These are phyloP conservation scores for Danio albolineatus DNA, from an alignment of 2,797 vertebrate species.

Conservation along the genomic window DNA sequence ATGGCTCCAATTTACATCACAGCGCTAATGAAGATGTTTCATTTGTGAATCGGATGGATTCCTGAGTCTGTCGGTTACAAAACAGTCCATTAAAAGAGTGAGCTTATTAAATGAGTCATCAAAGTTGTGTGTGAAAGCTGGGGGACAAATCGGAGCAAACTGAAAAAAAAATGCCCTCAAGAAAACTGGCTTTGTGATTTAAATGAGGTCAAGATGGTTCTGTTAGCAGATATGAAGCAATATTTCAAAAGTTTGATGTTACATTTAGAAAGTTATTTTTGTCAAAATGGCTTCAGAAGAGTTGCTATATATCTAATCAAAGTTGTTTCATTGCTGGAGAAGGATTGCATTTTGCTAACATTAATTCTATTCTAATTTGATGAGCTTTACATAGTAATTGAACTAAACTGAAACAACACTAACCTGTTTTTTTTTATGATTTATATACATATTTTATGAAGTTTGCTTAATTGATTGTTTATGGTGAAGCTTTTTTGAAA, in stretches of 20 bases:
- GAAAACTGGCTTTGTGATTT: neutral
- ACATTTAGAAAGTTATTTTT: conserved; percentile 1
- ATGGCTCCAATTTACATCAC: conserved; percentile 47
- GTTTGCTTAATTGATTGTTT: neutral
- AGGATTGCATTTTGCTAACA: too few species aligned
- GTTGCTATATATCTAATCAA: neutral
- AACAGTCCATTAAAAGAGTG: conserved; percentile 53
- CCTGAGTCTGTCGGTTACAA: conserved; percentile 50
- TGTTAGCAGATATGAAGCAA: neutral
- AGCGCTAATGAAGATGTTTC: conserved; percentile 54
- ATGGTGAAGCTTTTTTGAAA: neutral
- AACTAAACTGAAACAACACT: neutral
- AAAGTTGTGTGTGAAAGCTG: neutral
- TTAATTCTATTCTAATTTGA: neutral
- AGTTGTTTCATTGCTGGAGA: neutral
- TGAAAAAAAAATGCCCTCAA: neutral
- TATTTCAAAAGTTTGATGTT: conserved; percentile 4
- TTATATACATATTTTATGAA: neutral
- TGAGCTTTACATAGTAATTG: neutral
- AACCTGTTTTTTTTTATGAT: too few species aligned
- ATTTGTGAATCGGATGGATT: conserved; percentile 46
- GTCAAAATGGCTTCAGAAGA: neutral
- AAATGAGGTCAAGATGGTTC: neutral
- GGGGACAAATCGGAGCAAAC: neutral
- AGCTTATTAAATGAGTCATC: conserved; percentile 52